Evolutionary conservation across 2,113 vertebrate genomes (phyloP).

Genomic region (Rutilus rutilus): DNA sequence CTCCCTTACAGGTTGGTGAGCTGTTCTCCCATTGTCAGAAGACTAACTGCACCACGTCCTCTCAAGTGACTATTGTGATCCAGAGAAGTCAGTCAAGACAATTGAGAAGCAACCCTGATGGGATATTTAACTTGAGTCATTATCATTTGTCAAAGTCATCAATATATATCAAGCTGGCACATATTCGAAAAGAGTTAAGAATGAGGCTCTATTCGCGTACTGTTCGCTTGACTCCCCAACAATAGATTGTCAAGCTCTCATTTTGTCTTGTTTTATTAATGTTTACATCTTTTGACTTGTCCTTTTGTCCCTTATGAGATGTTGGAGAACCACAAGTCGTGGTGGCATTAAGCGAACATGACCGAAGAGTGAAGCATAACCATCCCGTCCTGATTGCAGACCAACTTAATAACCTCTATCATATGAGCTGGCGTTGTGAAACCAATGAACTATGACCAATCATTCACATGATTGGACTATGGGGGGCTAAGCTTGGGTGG

Average conservation of each 20-base stretch:
- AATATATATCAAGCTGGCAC: constrained; percentile 1
- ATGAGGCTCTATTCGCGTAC: background rate
- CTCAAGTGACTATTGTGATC: background rate
- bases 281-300: background rate
- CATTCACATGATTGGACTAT: constrained; percentile 66
- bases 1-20: background rate
- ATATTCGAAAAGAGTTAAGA: constrained; percentile 12
- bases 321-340: constrained; percentile 44
- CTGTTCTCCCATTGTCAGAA: background rate
- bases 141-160: constrained; percentile 23
- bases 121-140: background rate
- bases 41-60: constrained; percentile 9
- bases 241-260: background rate
- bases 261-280: background rate
- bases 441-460: constrained; percentile 74
- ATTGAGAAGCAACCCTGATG: background rate
- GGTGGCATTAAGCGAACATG: constrained; percentile 44
- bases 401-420: constrained; percentile 68
- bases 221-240: background rate
- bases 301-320: constrained; percentile 46
- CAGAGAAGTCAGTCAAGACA: background rate
- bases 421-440: constrained; percentile 71
- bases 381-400: constrained; percentile 69
- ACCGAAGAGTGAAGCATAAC: constrained; percentile 68
- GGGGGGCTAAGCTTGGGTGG: constrained; percentile 39